Base-by-base conservation (phyloP, 2,888 invertebrate genomes). In the Chaitophorus viminalis region DNA sequence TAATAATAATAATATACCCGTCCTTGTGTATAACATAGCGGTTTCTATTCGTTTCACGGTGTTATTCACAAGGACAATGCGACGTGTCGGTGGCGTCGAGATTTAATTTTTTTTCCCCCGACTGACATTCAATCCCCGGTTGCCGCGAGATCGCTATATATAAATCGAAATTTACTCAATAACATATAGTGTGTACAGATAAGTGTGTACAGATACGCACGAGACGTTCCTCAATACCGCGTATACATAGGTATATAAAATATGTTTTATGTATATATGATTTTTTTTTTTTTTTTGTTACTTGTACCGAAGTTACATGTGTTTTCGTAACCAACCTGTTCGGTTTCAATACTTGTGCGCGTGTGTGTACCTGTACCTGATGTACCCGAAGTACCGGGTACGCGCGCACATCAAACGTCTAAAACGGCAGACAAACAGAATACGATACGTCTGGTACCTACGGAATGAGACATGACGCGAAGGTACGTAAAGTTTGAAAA, bases 121-220 rank as follows among this genome's bases (percentile, higher is more conserved):
- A 79, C 79, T 18, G 79, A 79, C 79, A 79, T 79, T 79, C 65
- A 36, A 79, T 79, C 79, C 79, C 29, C 6, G 54, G 31, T 11
- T 33, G n/a, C 11, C 11, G 29, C 77, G 14, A 78, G 65, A 65
- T 79, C 79, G 65, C n/a, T 79, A 25, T 5, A n/a, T 65, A 65
- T 36, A n/a, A 36, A 65, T 79, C 29, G 14, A 46, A 46, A 46
- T 46, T 36, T 29, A 79, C 25, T 60, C 1, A 25, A 60, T 14
- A 54, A 54, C 11, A 54, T 18, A 54, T n/a, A n/a, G n/a, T 54
- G 18, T 54, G 11, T 54, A 54, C 54, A 54, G 4, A 54, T 54
- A 6, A 54, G 3, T 60, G 5, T 21, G 25, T 6, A 60, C 3
- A 79, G 18, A 36, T 17, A 36, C n/a, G 11, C 31, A 14, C 54